Percentiles rank a stretch among this genome's conserved stretches.
Conservation (phyloP, 2,888 invertebrate species). For the Ashinkailepas kermadecensis region DNA sequence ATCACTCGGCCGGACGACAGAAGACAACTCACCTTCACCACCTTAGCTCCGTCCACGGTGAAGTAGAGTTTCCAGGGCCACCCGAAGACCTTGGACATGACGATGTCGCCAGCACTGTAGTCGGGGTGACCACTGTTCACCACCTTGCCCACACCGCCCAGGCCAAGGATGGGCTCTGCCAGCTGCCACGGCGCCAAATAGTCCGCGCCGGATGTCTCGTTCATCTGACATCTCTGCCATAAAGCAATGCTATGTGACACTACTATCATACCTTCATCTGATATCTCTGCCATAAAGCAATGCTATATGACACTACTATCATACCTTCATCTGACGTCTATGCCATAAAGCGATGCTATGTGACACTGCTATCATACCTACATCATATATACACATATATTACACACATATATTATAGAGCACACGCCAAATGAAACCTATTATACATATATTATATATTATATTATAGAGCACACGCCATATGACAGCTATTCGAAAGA, state of each 20-base stretch:
- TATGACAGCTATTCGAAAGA: too few relatives aligned
- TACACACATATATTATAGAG: too few relatives aligned
- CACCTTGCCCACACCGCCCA: slow-evolving; percentile 10
- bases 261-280: neutral
- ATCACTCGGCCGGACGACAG: too few relatives aligned
- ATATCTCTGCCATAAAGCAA: neutral
- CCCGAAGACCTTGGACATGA: neutral
- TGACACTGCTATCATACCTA: neutral
- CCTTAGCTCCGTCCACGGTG: neutral
- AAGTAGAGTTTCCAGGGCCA: slow-evolving; percentile 10
- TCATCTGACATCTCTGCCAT: slow-evolving; percentile 6
- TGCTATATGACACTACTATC: neutral
- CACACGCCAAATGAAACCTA: too few relatives aligned
- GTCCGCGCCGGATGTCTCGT: neutral
- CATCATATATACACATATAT: too few relatives aligned
- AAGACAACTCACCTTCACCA: neutral
- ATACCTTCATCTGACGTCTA: neutral
- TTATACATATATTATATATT: too few relatives aligned
- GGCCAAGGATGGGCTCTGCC: neutral
- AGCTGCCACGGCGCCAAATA: neutral
- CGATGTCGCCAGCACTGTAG: neutral
- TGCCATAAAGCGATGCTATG: neutral
- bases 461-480: too few relatives aligned
- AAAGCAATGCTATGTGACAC: neutral
- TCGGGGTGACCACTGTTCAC: neutral